phyloP scores from a whole-genome alignment of 2,797 vertebrate species.

The Oreochromis grahami region DNA sequence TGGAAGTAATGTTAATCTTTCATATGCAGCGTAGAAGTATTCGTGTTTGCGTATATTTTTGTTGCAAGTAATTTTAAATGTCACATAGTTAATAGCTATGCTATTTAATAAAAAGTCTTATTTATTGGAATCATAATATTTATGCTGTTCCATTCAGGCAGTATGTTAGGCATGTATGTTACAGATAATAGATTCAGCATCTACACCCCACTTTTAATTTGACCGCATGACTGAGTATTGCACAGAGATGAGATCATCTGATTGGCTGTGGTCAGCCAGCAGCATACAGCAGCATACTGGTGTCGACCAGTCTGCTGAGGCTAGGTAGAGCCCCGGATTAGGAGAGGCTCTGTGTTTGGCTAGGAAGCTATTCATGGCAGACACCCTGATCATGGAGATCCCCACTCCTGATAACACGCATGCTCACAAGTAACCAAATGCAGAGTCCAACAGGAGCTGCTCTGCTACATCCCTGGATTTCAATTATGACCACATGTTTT shows the following conservation, averaged over 20 bases:
- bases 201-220: background rate
- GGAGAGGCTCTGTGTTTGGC: slow-evolving; percentile 48
- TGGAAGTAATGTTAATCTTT: background rate
- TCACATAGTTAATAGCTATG: background rate
- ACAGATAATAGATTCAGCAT: background rate
- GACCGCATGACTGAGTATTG: slow-evolving; percentile 14
- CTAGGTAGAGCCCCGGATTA: slow-evolving; percentile 37
- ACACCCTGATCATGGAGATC: slow-evolving; percentile 44
- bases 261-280: background rate
- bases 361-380: slow-evolving; percentile 49
- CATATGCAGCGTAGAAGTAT: background rate
- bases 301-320: slow-evolving; percentile 15
- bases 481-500: background rate
- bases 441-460: background rate
- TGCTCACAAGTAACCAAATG: background rate
- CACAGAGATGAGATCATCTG: slow-evolving; percentile 1
- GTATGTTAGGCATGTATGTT: background rate
- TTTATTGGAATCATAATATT: background rate
- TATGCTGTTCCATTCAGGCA: background rate
- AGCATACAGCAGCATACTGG: background rate
- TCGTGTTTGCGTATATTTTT: background rate
- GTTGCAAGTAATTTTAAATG: background rate
- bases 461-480: background rate
- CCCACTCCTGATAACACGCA: slow-evolving; percentile 9
- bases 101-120: background rate